Percentiles rank a stretch among this genome's conserved stretches.
Conservation (phyloP, 2,797 vertebrate species). For the Onychomys leucogaster region DNA sequence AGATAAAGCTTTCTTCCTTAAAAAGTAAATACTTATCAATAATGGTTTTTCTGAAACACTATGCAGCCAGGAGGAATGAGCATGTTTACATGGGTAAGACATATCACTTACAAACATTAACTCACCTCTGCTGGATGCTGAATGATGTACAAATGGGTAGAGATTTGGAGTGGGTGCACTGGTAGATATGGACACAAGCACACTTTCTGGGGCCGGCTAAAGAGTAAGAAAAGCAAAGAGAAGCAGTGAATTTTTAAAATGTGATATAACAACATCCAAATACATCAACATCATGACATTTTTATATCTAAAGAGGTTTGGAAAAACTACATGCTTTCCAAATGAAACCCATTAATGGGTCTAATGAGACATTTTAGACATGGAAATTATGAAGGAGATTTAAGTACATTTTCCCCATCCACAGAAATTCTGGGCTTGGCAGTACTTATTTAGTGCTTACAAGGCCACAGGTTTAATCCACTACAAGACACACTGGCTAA, state of each 20-base stretch:
- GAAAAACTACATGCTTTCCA: conserved; percentile 18
- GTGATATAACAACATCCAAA: conserved; percentile 10
- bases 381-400: conserved; percentile 36
- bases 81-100: conserved; percentile 6
- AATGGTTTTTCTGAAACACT: not conserved
- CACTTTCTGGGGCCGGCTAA: conserved; percentile 97
- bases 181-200: conserved; percentile 98
- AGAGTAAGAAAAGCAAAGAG: conserved; percentile 75
- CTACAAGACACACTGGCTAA: not conserved
- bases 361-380: conserved; percentile 36
- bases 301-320: conserved; percentile 29
- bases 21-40: not conserved
- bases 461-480: not conserved
- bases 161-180: conserved; percentile 92
- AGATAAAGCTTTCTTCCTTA: conserved; percentile 5
- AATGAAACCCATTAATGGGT: conserved; percentile 46
- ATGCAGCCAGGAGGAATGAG: conserved; percentile 39
- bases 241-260: conserved; percentile 59
- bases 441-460: not conserved
- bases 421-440: not conserved
- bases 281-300: not conserved
- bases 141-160: conserved; percentile 95
- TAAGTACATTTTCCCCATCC: conserved; percentile 36
- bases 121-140: conserved; percentile 99
- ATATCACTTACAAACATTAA: conserved; percentile 71